A percentile compares a stretch with the other conserved stretches of the same genome.
phyloP scores from a whole-genome alignment of 2,888 invertebrate genomes.

The Mythimna albipuncta region DNA sequence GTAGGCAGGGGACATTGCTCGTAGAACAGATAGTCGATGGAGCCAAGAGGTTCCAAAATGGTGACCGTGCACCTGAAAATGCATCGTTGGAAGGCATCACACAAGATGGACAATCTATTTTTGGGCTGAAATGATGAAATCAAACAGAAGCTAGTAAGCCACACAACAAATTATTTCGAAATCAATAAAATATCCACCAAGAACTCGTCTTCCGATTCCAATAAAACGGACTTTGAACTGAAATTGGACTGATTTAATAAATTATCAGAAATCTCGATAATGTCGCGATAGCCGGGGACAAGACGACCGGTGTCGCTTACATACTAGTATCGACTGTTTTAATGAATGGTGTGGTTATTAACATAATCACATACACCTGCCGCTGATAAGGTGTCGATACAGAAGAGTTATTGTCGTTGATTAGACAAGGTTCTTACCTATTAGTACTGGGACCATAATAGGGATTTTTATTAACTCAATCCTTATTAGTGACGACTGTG shows the following conservation, averaged over 20 bases:
- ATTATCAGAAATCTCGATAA: slow-evolving; percentile 55
- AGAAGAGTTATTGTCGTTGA: slow-evolving; percentile 38
- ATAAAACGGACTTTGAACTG: slow-evolving; percentile 56
- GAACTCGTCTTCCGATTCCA: slow-evolving; percentile 28
- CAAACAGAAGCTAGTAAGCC: neutral
- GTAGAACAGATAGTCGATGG: too few relatives aligned
- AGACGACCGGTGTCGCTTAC: slow-evolving; percentile 62
- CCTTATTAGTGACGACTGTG: too few relatives aligned
- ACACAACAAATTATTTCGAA: neutral
- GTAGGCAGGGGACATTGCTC: too few relatives aligned
- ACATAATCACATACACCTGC: slow-evolving; percentile 75
- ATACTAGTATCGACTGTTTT: slow-evolving; percentile 69
- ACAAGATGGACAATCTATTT: too few relatives aligned
- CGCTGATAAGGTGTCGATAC: slow-evolving; percentile 21
- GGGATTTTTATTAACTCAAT: too few relatives aligned
- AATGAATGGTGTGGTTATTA: slow-evolving; percentile 71
- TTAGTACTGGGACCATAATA: neutral
- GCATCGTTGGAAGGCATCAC: too few relatives aligned
- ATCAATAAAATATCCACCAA: slow-evolving; percentile 12
- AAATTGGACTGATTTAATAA: slow-evolving; percentile 42
- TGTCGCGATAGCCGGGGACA: slow-evolving; percentile 44
- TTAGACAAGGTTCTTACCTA: slow-evolving; percentile 14
- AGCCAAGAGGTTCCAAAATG: too few relatives aligned
- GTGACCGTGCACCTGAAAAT: too few relatives aligned
- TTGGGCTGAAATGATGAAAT: neutral